phyloP scores from a whole-genome alignment of 2,113 vertebrate species.

The Antigone vipio region DNA sequence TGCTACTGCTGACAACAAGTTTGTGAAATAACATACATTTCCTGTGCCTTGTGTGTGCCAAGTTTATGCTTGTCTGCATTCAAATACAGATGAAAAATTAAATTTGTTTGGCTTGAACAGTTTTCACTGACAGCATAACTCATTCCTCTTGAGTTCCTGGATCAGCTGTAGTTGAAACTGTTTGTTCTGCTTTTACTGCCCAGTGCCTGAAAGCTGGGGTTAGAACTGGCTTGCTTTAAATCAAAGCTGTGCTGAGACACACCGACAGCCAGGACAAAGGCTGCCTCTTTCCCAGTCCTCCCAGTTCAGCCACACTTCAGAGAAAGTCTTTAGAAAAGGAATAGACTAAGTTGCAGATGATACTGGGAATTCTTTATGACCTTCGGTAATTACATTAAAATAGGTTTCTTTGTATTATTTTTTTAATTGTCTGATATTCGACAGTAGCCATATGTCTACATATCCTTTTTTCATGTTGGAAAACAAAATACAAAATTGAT shows the following conservation, averaged over 20 bases:
- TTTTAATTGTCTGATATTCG: not conserved
- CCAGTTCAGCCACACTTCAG: not conserved
- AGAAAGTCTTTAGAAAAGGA: not conserved
- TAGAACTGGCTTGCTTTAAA: not conserved
- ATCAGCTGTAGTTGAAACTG: constrained; percentile 24
- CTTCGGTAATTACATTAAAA: not conserved
- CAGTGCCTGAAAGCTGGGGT: not conserved
- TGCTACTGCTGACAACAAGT: not conserved
- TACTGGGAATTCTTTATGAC: not conserved
- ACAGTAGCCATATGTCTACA: not conserved
- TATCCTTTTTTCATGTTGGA: not conserved
- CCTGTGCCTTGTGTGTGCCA: not conserved
- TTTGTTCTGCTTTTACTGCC: constrained; percentile 33
- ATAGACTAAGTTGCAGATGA: not conserved
- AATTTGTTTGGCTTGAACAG: constrained; percentile 5
- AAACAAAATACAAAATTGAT: not conserved
- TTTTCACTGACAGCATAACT: constrained; percentile 44
- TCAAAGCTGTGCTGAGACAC: not conserved
- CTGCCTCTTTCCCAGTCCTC: not conserved
- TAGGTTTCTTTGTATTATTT: not conserved
- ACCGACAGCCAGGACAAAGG: not conserved
- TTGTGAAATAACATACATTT: not conserved
- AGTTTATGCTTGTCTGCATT: constrained; percentile 37
- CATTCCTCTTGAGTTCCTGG: constrained; percentile 42
- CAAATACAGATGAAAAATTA: constrained; percentile 43